Base-by-base conservation (phyloP, 2,113 vertebrate genomes). In the Ovis canadensis region DNA sequence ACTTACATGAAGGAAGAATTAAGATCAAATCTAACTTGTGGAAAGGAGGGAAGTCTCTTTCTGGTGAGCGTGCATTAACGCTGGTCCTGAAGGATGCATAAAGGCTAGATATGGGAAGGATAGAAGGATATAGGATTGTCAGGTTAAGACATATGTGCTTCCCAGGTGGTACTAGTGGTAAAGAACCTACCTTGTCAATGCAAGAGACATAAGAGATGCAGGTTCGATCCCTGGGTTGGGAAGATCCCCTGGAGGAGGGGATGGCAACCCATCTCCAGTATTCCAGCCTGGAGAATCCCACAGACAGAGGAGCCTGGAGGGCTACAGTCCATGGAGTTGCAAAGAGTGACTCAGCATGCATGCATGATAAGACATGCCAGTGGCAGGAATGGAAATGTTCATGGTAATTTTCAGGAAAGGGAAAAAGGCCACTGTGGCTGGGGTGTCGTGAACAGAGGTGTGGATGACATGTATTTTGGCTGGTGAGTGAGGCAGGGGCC, bases 391-490 rank as follows among this genome's bases (percentile, higher is more conserved):
- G 50, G 5, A 36, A 43, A 60, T 27, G 31, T 62, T 15, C 27
- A 21, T 23, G 31, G 33, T 40, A 6, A 74, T 88, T 96, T 84
- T 40, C 11, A 40, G 23, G 29, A 86, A 95, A 52, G 54, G 45
- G 87, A 33, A 55, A 54, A 50, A 43, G 11, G 27, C 5, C 36
- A 11, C 1, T 71, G 25, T 55, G n/a, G 29, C 14, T 89, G n/a
- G n/a, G 10, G 15, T 2, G 16, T 74, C 0, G 0, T 36, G 40
- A 88, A 14, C 36, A 62, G 10, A 43, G 27, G 21, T 15, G 50
- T 19, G 36, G 13, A 23, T 90, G n/a, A 78, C 6, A 6, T 62
- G 57, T 84, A 1, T 82, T 98, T 90, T 62, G 57, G 33, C 57
- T 90, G 31, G 33, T 82, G 80, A 81, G 55, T 62, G 82, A 90